Base-by-base conservation (phyloP, 1,140 invertebrate genomes). In the Popillia japonica region DNA sequence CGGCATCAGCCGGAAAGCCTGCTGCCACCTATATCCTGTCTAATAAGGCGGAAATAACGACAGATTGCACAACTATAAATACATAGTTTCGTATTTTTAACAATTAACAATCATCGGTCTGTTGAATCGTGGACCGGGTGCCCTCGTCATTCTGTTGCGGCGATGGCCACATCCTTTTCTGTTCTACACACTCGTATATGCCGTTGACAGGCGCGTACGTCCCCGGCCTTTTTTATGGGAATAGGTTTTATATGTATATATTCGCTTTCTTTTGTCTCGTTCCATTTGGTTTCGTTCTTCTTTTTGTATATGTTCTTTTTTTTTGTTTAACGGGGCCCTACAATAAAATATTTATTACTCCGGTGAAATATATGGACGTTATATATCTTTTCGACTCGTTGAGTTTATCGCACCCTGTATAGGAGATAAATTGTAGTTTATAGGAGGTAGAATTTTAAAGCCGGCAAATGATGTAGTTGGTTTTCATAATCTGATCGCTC, bases 21-120 rank as follows among this genome's bases (percentile, higher is more conserved):
- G 78, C 80, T 78, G 80, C 78, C 80, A 78, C 80, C 80, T 81
- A 81, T 81, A 81, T 81, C 80, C 80, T 81, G 80, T 78, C 75
- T 81, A 81, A 81, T 81, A 81, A 81, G 78, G 78, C 78, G 80
- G 80, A 81, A 81, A 81, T 78, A 77, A 73, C 80, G 78, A 81
- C 80, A 81, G 80, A 81, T 81, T 81, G 78, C 77, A 78, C 78
- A 44, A 78, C 73, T 78, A 78, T 68, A 68, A 68, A 68, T 68
- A 74, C 78, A 75, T 41, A 75, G 78, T 41, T 78, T 78, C 72
- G 68, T 78, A 74, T 40, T 78, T 78, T 78, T 78, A 73, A 40
- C 72, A 73, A 73, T 73, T 73, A 73, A 73, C 72, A 23, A 73
- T 64, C 59, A 64, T 64, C 59, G 59, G 59, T 64, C 59, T 64